A percentile compares a stretch with the other conserved stretches of the same genome.
Conservation (phyloP, 2,797 vertebrate species). For the Otolemur crassicaudatus region DNA sequence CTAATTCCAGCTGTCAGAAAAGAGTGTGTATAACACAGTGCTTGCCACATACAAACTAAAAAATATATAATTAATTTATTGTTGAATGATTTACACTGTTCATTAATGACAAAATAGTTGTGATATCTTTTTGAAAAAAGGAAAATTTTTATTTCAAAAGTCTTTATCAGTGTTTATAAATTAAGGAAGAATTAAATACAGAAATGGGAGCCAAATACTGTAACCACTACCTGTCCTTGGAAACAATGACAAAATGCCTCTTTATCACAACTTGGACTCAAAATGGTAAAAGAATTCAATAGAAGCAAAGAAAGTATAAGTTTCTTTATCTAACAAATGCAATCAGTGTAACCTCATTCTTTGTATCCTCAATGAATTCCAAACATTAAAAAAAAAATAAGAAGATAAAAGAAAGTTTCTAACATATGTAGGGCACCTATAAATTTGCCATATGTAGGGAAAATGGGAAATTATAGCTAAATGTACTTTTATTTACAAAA, state of each 20-base stretch:
- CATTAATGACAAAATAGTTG: background rate
- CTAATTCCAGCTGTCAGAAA: background rate
- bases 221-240: background rate
- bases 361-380: too few species aligned
- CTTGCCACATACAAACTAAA: background rate
- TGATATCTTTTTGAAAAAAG: background rate
- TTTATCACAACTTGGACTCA: background rate
- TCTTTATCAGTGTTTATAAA: conserved; percentile 9
- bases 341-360: too few species aligned
- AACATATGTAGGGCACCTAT: background rate
- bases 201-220: background rate
- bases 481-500: too few species aligned
- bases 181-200: background rate
- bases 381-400: too few species aligned
- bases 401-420: background rate
- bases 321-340: background rate
- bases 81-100: background rate
- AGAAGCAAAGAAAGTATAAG: background rate
- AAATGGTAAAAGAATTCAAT: conserved; percentile 2
- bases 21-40: background rate
- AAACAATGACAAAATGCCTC: background rate
- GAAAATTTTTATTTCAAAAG: background rate
- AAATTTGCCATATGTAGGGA: too few species aligned
- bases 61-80: background rate
- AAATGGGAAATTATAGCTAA: too few species aligned